phyloP scores from a whole-genome alignment of 2,797 vertebrate species.

The Clarias fuscus region DNA sequence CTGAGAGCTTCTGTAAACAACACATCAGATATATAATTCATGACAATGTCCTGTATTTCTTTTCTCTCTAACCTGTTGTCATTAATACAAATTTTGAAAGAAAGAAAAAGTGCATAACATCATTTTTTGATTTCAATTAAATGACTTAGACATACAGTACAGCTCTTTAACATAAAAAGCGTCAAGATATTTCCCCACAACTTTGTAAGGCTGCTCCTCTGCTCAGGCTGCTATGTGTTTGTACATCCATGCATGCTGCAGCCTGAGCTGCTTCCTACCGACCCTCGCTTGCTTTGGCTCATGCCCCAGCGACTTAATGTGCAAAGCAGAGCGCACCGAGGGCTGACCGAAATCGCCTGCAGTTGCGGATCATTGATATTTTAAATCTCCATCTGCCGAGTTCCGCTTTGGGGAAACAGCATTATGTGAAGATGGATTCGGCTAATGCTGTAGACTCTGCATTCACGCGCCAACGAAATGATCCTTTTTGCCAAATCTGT shows the following conservation, averaged over 20 bases:
- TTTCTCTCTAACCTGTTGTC: neutral
- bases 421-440: constrained; percentile 41
- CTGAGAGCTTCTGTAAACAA: neutral
- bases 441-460: constrained; percentile 50
- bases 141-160: neutral
- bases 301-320: constrained; percentile 22
- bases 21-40: neutral
- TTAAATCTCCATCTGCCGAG: constrained; percentile 50
- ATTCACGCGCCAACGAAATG: constrained; percentile 33
- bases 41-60: neutral
- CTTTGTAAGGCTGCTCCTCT: neutral
- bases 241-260: neutral
- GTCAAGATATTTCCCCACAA: neutral
- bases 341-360: constrained; percentile 38
- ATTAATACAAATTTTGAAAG: neutral
- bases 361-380: constrained; percentile 44
- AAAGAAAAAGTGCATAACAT: neutral
- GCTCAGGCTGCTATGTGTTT: neutral
- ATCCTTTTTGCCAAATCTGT: constrained; percentile 40
- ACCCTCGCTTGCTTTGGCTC: constrained; percentile 35
- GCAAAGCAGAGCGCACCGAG: neutral
- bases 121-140: neutral
- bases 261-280: constrained; percentile 21
- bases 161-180: neutral
- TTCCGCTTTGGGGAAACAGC: constrained; percentile 33